Conservation (phyloP, 2,797 vertebrate species). For the Argentina silus region DNA sequence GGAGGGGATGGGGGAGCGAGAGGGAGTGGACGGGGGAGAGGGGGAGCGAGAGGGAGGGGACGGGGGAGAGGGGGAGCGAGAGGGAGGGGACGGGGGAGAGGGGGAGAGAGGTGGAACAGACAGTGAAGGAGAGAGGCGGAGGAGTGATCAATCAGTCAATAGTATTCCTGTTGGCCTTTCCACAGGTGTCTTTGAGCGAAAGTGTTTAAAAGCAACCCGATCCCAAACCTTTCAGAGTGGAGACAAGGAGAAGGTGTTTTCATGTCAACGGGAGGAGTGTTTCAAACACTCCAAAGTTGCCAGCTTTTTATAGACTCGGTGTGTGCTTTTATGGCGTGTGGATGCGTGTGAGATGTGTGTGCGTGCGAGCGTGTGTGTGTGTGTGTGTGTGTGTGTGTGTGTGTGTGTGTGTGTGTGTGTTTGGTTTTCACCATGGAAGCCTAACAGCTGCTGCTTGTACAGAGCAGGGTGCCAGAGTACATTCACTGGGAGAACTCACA, state of each 20-base stretch:
- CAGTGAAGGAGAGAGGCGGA: neutral
- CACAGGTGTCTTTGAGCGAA: neutral
- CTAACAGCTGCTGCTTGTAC: slow-evolving; percentile 42
- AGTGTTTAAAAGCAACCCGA: neutral
- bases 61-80: neutral
- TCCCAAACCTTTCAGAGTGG: neutral
- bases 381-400: neutral
- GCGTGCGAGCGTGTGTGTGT: neutral
- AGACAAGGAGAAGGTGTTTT: neutral
- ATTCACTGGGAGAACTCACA: slow-evolving; percentile 20
- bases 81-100: neutral
- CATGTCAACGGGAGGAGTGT: neutral
- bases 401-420: neutral
- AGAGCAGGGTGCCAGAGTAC: slow-evolving; percentile 24
- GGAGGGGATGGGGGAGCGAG: neutral
- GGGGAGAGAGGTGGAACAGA: neutral
- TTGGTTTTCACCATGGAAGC: slow-evolving; percentile 36
- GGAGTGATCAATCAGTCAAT: neutral
- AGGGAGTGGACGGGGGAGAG: too few species aligned
- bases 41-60: neutral
- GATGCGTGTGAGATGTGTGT: neutral
- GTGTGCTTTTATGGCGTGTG: neutral
- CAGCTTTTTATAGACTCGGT: neutral
- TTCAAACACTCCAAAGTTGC: neutral
- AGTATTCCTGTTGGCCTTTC: neutral